Conservation (phyloP, 2,888 invertebrate genomes). For the Troilus luridus region DNA sequence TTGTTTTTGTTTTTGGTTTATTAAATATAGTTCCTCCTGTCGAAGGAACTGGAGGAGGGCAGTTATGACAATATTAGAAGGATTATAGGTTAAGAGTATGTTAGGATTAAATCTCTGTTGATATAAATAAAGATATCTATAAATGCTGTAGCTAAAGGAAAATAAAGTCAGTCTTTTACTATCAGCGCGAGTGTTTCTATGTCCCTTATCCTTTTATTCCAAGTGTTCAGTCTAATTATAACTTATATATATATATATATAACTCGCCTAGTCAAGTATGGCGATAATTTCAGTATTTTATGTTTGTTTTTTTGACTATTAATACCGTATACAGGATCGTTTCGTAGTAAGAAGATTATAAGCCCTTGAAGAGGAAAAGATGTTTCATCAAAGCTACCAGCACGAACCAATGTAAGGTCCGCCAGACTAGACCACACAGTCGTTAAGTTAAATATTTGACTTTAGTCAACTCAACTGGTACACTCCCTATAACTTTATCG, state of each 20-base stretch:
- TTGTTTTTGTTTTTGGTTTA: too few relatives aligned
- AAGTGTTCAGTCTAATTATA: too few relatives aligned
- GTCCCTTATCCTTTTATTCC: too few relatives aligned
- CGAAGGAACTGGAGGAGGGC: too few relatives aligned
- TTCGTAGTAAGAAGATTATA: background rate
- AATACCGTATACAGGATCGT: background rate
- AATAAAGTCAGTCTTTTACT: too few relatives aligned
- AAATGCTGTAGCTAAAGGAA: too few relatives aligned
- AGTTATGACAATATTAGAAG: too few relatives aligned
- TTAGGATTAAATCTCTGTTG: too few relatives aligned
- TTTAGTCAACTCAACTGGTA: background rate
- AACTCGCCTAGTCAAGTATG: background rate
- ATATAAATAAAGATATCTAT: too few relatives aligned
- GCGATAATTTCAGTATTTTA: background rate
- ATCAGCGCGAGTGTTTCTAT: too few relatives aligned
- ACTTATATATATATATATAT: background rate
- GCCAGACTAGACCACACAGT: background rate
- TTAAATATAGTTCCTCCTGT: too few relatives aligned
- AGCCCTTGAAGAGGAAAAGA: background rate
- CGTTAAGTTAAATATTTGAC: constrained; percentile 28
- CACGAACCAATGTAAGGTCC: background rate
- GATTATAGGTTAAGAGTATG: too few relatives aligned
- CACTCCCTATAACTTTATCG: background rate
- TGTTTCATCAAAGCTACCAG: background rate
- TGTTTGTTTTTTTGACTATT: background rate